phyloP scores from a whole-genome alignment of 2,888 invertebrate species.

The Rhagophthalmus giganteus region DNA sequence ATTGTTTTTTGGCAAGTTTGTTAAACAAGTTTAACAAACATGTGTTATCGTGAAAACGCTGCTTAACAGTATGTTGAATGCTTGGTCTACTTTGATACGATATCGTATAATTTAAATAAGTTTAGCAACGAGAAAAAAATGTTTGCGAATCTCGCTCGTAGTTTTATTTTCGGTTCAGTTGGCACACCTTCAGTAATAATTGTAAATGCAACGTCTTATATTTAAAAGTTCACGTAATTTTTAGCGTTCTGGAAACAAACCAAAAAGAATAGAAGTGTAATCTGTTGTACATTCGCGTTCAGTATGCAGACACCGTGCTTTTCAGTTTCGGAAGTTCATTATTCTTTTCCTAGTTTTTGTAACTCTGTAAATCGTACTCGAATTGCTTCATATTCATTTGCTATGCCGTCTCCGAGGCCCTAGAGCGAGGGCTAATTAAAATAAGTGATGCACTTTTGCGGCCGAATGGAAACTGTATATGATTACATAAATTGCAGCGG shows the following conservation, averaged over 20 bases:
- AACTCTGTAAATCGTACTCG: conserved; percentile 23
- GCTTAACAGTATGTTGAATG: too few relatives aligned
- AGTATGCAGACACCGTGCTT: conserved; percentile 15
- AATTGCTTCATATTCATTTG: conserved; percentile 29
- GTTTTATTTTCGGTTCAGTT: too few relatives aligned
- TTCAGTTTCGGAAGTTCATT: conserved; percentile 23
- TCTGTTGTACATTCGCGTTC: conserved; percentile 8
- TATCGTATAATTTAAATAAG: too few relatives aligned
- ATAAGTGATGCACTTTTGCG: conserved; percentile 43
- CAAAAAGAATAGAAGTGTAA: conserved; percentile 8
- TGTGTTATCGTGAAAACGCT: too few relatives aligned
- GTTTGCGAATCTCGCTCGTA: too few relatives aligned
- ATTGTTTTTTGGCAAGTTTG: too few relatives aligned
- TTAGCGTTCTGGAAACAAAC: conserved; percentile 5
- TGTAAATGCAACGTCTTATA: too few relatives aligned
- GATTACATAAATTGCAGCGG: conserved; percentile 44
- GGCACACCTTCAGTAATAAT: too few relatives aligned
- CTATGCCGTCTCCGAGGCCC: conserved; percentile 21
- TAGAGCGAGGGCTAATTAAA: conserved; percentile 34
- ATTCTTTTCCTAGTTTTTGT: conserved; percentile 18
- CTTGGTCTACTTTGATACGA: too few relatives aligned
- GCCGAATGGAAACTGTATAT: conserved; percentile 42
- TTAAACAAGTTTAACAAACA: too few relatives aligned
- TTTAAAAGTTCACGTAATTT: conserved; percentile 2
- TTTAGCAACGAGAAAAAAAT: too few relatives aligned